Percentiles rank a stretch among this genome's conserved stretches.
These are phyloP conservation scores for Rhea americana DNA, from an alignment of 2,113 vertebrate species.

Conservation along the genomic window DNA sequence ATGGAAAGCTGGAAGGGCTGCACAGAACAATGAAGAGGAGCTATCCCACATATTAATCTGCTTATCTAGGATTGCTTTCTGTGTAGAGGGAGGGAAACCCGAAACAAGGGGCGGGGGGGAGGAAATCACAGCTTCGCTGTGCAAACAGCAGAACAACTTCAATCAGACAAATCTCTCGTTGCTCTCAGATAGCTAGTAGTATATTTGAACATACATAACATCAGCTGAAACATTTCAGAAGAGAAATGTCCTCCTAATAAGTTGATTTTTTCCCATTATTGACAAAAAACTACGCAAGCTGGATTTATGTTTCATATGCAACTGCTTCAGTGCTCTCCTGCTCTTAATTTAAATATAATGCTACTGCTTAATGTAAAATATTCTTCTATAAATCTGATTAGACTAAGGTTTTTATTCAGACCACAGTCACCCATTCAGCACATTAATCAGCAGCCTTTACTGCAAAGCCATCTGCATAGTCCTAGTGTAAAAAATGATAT, in stretches of 20 bases:
- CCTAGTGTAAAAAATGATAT: not conserved
- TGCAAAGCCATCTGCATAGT: not conserved
- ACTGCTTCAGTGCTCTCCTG: not conserved
- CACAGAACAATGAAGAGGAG: conserved; percentile 69
- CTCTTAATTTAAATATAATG: not conserved
- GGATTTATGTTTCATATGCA: not conserved
- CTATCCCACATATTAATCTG: conserved; percentile 70
- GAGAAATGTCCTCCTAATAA: not conserved
- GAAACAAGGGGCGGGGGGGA: not conserved
- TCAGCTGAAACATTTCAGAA: not conserved
- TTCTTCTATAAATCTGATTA: not conserved
- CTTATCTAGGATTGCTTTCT: conserved; percentile 72
- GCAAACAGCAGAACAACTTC: not conserved
- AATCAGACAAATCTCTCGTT: not conserved
- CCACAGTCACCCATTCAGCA: not conserved
- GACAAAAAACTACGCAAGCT: not conserved
- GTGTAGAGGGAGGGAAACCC: not conserved
- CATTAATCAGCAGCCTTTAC: not conserved
- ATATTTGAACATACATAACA: not conserved
- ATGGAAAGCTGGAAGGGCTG: conserved; percentile 72
- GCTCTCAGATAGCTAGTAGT: not conserved
- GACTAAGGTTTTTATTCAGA: not conserved
- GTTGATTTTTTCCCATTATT: not conserved
- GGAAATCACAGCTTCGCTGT: conserved; percentile 18
- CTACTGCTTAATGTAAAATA: not conserved